Evolutionary conservation across 2,888 invertebrate species (phyloP).

Genomic region (Anthrax anthrax): DNA sequence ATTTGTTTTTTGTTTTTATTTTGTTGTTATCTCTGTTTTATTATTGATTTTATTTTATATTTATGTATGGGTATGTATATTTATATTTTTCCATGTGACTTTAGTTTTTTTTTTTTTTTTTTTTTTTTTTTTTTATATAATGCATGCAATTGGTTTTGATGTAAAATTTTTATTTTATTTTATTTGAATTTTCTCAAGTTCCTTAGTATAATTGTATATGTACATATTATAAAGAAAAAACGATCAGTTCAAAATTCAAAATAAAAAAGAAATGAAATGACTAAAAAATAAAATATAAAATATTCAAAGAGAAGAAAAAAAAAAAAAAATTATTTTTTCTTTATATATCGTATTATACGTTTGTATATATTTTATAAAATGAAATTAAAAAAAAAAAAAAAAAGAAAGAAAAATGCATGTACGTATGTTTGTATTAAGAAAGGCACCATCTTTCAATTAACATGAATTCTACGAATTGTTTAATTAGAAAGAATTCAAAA

Average conservation of each 20-base stretch:
- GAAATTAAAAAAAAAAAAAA: background rate
- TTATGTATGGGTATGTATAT: no score
- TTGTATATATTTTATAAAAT: no score
- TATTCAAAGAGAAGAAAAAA: background rate
- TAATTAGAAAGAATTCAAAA: constrained; percentile 29
- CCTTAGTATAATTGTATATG: no score
- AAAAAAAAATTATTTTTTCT: no score
- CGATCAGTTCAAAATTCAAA: background rate
- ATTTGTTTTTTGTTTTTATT: background rate
- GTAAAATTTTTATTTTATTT: background rate
- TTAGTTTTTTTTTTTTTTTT: background rate
- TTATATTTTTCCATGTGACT: no score
- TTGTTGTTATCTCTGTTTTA: background rate
- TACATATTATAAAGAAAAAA: no score
- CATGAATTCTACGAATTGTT: constrained; percentile 37
- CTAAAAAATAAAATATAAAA: background rate
- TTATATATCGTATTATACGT: no score
- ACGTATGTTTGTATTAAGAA: constrained; percentile 7
- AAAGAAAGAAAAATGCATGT: constrained; percentile 1
- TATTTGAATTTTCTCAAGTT: no score
- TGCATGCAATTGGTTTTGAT: background rate
- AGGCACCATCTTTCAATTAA: constrained; percentile 34
- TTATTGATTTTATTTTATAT: background rate
- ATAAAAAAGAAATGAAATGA: no score
- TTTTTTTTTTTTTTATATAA: background rate